Base-by-base conservation (phyloP, 1,140 invertebrate species). In the Lepidostoma basale region DNA sequence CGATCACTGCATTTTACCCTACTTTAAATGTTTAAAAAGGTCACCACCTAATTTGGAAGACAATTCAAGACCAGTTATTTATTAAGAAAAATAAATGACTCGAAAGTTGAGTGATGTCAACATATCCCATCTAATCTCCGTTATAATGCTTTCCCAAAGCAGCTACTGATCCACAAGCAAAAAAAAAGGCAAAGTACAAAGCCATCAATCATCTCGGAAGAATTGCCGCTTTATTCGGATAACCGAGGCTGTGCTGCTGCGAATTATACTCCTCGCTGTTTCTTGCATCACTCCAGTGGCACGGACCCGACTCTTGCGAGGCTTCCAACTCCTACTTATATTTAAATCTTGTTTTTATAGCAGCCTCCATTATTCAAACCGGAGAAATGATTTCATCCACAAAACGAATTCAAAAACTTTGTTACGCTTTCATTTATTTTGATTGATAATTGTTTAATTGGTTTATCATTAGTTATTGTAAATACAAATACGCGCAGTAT, bases 141-240 rank as follows among this genome's bases (percentile, higher is more conserved):
- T 49, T 12, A 49, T 49, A 49, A 49, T 49, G 45, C 45, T 12
- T 49, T 49, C 23, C 45, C 9, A 49, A 49, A 49, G 45, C 45
- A 23, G 45, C 45, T 49, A 49, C 45, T 49, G 45, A 49, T 49
- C 18, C 20, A 47, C 25, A 49, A 49, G 20, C 5, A 25, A 22
- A 23, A 49, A 47, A 49, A 49, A 49, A n/a, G 22, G 6, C 45
- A 23, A 49, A 25, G 6, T 18, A 8, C 25, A 12, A 49, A 22
- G 45, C 20, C 45, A 49, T 49, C 25, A 49, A 49, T 49, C 45
- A 49, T 49, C 25, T 47, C 25, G 10, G 33, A 25, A 49, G 45
- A 49, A 49, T 49, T 12, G 22, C 22, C 22, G 45, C 18, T 49
- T n/a, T 9, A 36, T 36, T 36, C 33, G 10, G 10, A n/a, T 36